These are phyloP conservation scores for Leucoma salicis DNA, from an alignment of 2,888 invertebrate genomes.

Conservation along the genomic window DNA sequence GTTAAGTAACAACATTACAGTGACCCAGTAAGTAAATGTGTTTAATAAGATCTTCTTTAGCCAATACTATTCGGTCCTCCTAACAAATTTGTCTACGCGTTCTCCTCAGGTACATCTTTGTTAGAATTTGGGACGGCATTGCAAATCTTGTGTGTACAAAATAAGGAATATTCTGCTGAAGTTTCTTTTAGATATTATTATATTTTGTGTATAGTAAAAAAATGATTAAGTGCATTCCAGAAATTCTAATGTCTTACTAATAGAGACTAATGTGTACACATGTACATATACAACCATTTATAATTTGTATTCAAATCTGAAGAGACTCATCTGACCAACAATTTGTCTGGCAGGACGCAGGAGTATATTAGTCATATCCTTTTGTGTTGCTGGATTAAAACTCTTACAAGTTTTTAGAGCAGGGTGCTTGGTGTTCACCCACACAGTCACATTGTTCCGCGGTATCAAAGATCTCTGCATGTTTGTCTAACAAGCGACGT, in stretches of 20 bases:
- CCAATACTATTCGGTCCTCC: conserved; percentile 42
- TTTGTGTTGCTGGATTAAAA: conserved; percentile 33
- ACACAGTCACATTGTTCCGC: conserved; percentile 67
- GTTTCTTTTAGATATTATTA: no score
- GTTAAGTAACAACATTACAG: conserved; percentile 56
- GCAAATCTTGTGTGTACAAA: conserved; percentile 18
- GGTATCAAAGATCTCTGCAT: conserved; percentile 72
- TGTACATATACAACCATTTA: conserved; percentile 24
- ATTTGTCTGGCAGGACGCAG: conserved; percentile 55
- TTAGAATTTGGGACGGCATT: conserved; percentile 27
- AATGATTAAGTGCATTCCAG: no score
- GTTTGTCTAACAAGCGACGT: conserved; percentile 81
- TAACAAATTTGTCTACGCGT: conserved; percentile 49
- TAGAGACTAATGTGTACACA: conserved; percentile 21
- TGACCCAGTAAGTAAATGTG: conserved; percentile 51
- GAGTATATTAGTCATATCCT: conserved; percentile 58
- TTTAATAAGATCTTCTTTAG: conserved; percentile 54
- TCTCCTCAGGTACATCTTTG: conserved; percentile 34
- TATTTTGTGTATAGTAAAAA: no score
- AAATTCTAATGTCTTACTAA: conserved; percentile 19
- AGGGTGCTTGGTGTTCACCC: conserved; percentile 58
- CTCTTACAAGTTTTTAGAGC: conserved; percentile 41
- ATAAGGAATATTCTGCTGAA: no score
- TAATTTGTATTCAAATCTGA: conserved; percentile 29
- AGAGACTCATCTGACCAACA: conserved; percentile 49